Percentiles rank a stretch among this genome's conserved stretches.
Evolutionary conservation across 1,140 invertebrate genomes (phyloP).

Genomic region (Diorhabda carinulata): DNA sequence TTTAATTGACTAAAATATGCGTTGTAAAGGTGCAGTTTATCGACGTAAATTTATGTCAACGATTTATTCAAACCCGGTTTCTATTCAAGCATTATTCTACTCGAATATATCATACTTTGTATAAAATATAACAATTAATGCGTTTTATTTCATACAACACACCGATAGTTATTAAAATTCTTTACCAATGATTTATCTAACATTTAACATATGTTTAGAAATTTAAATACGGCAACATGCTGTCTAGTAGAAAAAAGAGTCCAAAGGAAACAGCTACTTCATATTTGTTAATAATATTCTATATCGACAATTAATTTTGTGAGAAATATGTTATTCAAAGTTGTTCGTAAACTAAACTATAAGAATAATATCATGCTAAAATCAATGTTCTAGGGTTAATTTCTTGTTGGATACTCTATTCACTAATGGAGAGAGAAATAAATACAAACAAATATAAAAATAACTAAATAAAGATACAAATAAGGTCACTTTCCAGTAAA

Average conservation of each 20-base stretch:
- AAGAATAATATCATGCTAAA: too few relatives aligned
- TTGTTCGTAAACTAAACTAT: too few relatives aligned
- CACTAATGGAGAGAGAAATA: too few relatives aligned
- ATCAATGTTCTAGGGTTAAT: too few relatives aligned
- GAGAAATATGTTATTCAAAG: too few relatives aligned
- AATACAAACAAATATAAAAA: too few relatives aligned
- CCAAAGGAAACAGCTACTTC: background rate
- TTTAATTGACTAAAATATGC: too few relatives aligned
- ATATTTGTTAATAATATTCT: too few relatives aligned
- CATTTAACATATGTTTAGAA: background rate
- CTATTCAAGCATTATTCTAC: background rate
- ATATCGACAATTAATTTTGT: too few relatives aligned
- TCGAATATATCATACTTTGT: background rate
- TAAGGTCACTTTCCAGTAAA: too few relatives aligned
- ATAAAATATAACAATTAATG: conserved; percentile 1
- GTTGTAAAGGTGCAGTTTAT: background rate
- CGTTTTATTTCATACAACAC: background rate
- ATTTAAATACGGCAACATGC: background rate
- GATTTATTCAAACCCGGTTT: background rate
- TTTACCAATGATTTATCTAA: background rate
- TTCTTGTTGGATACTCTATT: too few relatives aligned
- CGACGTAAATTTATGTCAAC: background rate
- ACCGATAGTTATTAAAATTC: background rate
- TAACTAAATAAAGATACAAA: too few relatives aligned
- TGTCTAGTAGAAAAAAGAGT: background rate